phyloP scores from a whole-genome alignment of 2,888 invertebrate species.

The Pachymerium ferrugineum region DNA sequence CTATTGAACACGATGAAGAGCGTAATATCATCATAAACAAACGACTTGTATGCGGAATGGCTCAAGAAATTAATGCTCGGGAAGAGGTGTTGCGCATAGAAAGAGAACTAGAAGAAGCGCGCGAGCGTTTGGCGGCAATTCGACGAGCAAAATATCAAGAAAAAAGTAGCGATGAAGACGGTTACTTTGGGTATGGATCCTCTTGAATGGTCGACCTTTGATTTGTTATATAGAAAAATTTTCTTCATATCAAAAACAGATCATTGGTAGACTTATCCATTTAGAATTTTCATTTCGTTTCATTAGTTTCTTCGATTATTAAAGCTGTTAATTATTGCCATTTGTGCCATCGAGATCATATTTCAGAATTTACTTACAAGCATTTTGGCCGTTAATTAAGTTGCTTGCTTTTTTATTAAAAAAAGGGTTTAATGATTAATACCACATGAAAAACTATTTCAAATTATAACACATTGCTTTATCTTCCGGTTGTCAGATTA shows the following conservation, averaged over 20 bases:
- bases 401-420: too few species aligned
- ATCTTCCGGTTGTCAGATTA: not conserved
- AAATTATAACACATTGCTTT: not conserved
- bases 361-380: too few species aligned
- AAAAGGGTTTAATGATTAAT: too few species aligned
- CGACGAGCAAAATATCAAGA: conserved; percentile 77
- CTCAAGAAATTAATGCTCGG: conserved; percentile 83
- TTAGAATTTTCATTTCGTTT: not conserved
- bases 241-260: not conserved
- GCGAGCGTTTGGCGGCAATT: conserved; percentile 81
- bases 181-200: conserved; percentile 36
- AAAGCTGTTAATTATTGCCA: too few species aligned
- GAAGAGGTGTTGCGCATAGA: conserved; percentile 81
- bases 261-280: not conserved
- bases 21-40: conserved; percentile 82
- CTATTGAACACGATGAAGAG: conserved; percentile 86
- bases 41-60: conserved; percentile 92
- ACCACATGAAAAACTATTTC: too few species aligned
- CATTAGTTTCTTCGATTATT: too few species aligned
- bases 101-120: conserved; percentile 84
- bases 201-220: not conserved
- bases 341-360: too few species aligned
- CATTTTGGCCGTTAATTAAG: too few species aligned
- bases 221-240: not conserved
- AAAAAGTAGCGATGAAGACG: conserved; percentile 33